Evolutionary conservation across 2,888 invertebrate species (phyloP), one percentile per base, ranked within the genome.

Genomic region (Stenoptilia bipunctidactyla): DNA sequence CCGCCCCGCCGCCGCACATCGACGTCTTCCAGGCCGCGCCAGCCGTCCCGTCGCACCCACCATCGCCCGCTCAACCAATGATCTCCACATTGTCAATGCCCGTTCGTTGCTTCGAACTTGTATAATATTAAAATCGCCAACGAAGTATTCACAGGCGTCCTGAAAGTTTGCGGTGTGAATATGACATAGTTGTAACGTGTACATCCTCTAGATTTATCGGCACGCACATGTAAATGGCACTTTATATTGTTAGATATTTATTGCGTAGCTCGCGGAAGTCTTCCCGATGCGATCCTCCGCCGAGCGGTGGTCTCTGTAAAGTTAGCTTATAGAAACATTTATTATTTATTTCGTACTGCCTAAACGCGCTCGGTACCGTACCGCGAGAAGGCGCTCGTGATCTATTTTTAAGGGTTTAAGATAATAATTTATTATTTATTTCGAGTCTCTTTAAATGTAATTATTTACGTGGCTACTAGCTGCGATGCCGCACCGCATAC

Each of bases 381-480:
- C 82, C 82, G 82, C 75, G 76, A 79, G 80, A 77, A 76, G 82
- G 82, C 83, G 77, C 80, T 80, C 83, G 83, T 83, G 82, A 82
- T 83, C 80, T 83, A 83, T 80, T 76, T 77, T 83, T 82, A 82
- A 82, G 82, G 73, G 66, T 77, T 77, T 82, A 83, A 82, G 80
- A 72, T 83, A 83, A 80, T 83, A 83, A 83, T 82, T 83, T 83
- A 83, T 83, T 83, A 83, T 83, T 83, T 83, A 83, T 83, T 83
- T 79, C 71, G 82, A 83, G 82, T 82, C 82, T 83, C 80, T 79
- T 75, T 80, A 77, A 79, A 72, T 80, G 61, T 80, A 74, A 71
- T 71, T 68, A 74, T 74, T 69, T 68, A 65, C 68, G 66, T 74
- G 69, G 61, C 70, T 64, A 68, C 69, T 69, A 71, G 75, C 66